phyloP scores from a whole-genome alignment of 2,888 invertebrate species.

The Camponotus fellah region DNA sequence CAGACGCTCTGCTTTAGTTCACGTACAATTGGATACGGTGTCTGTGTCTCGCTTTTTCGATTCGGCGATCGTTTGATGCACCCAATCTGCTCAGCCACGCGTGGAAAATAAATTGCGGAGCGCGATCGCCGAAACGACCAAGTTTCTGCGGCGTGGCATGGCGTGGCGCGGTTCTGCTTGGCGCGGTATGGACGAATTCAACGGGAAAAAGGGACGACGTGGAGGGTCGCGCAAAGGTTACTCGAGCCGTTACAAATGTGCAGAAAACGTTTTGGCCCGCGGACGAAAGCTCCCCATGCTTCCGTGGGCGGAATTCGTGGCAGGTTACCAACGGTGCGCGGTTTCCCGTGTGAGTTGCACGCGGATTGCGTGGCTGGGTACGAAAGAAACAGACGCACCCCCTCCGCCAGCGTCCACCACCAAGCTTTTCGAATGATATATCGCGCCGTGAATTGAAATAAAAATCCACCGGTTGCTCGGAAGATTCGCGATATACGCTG shows the following conservation, averaged over 20 bases:
- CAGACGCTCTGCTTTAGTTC: slow-evolving; percentile 11
- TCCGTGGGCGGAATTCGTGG: slow-evolving; percentile 67
- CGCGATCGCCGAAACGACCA: slow-evolving; percentile 67
- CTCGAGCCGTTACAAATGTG: slow-evolving; percentile 77
- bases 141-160: slow-evolving; percentile 5
- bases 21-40: slow-evolving; percentile 6
- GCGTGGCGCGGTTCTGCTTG: neutral
- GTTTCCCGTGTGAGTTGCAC: slow-evolving; percentile 22
- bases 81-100: slow-evolving; percentile 63
- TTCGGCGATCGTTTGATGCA: slow-evolving; percentile 61
- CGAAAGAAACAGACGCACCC: slow-evolving; percentile 17
- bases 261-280: slow-evolving; percentile 69
- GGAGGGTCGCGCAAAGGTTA: slow-evolving; percentile 66
- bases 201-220: slow-evolving; percentile 52
- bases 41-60: slow-evolving; percentile 26
- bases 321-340: slow-evolving; percentile 55
- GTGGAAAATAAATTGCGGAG: slow-evolving; percentile 72
- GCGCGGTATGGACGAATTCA: slow-evolving; percentile 37
- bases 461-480: slow-evolving; percentile 83
- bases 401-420: neutral
- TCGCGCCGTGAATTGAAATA: slow-evolving; percentile 79
- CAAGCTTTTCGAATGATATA: slow-evolving; percentile 76
- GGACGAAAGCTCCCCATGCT: slow-evolving; percentile 61
- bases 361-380: slow-evolving; percentile 6
- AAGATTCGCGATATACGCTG: slow-evolving; percentile 71